Percentiles rank a stretch among this genome's conserved stretches.
Conservation (phyloP, 2,113 vertebrate species). For the human (Homo sapiens) region GRCh38 chr13:58979501-58980000, state of each 20-base stretch:
- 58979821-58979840: conserved; percentile 15
- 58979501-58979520: conserved; percentile 47
- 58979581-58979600: conserved; percentile 70
- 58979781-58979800: conserved; percentile 41
- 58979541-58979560: conserved; percentile 59
- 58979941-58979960: neutral
- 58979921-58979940: neutral
- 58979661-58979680: conserved; percentile 55
- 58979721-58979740: neutral
- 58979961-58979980: neutral
- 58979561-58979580: conserved; percentile 67
- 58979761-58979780: neutral
- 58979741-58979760: conserved; percentile 11
- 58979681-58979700: conserved; percentile 53
- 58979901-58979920: neutral
- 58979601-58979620: conserved; percentile 3
- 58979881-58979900: neutral
- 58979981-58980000: neutral
- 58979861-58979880: neutral
- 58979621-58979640: conserved; percentile 60
- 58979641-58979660: conserved; percentile 49
- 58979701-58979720: conserved; percentile 48
- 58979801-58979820: neutral
- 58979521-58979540: conserved; percentile 69
- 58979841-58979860: neutral